Evolutionary conservation across 2,797 vertebrate genomes (phyloP).

Genomic region (Pristis pectinata): DNA sequence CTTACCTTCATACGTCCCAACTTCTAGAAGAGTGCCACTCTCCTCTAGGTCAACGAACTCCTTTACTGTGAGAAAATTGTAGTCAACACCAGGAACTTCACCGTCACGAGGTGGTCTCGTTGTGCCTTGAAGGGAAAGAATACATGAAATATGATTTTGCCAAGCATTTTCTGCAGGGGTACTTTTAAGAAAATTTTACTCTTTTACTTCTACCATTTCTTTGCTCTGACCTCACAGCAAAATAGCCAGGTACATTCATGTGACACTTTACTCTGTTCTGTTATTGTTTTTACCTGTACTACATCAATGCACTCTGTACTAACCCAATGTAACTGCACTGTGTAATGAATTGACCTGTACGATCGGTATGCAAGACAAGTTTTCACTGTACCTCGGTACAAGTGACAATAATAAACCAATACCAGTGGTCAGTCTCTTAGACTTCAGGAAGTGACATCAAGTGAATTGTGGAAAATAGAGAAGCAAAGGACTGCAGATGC

Average conservation of each 20-base stretch:
- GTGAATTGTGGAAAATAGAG: neutral
- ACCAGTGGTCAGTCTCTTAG: neutral
- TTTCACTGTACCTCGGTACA: no score
- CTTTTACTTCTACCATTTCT: neutral
- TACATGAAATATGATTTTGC: no score
- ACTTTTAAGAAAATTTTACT: neutral
- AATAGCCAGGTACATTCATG: neutral
- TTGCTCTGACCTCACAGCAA: neutral
- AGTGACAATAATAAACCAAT: no score
- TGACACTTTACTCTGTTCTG: no score
- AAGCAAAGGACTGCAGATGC: no score
- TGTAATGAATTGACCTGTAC: no score
- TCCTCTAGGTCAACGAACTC: slow-evolving; percentile 86
- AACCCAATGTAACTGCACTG: no score
- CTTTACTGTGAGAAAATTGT: slow-evolving; percentile 88
- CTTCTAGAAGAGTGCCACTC: slow-evolving; percentile 89
- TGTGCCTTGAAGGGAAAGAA: slow-evolving; percentile 71
- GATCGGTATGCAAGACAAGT: no score
- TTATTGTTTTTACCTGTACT: no score
- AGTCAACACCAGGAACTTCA: slow-evolving; percentile 94
- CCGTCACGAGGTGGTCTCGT: slow-evolving; percentile 87
- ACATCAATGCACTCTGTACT: no score
- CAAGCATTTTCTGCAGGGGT: neutral
- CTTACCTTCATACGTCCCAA: slow-evolving; percentile 93
- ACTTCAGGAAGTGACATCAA: neutral